Evolutionary conservation across 2,888 invertebrate species (phyloP), one percentile per base, ranked within the genome.

Genomic region (Agrilus cyanescens): DNA sequence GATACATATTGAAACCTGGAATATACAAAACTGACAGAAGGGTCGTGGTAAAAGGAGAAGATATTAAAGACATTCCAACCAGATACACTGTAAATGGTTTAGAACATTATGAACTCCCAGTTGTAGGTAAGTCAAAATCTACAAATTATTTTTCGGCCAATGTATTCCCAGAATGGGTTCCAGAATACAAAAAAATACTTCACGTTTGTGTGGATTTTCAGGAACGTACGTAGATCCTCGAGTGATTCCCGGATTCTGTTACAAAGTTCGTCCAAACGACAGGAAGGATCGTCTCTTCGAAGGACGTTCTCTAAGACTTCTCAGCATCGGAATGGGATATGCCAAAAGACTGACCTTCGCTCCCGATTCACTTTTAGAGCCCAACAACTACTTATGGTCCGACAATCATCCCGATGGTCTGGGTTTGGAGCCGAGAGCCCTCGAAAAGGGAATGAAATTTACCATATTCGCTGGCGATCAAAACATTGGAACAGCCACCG

Each of bases 351-450:
- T 85, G 45, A 82, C 82, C 2, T 85, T 85, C 65, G 72, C 76
- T 53, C 78, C 82, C 0, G 76, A 80, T 49, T 72, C 73, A 3
- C 62, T 74, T 14, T 68, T 76, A 41, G 63, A 67, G 12, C 75
- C 77, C 3, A 71, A 78, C 50, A 81, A 82, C 62, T 82, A 76
- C 60, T 78, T 85, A 65, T 85, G 84, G 83, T 83, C 83, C 16
- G 85, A 85, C 63, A 82, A 78, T 32, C 78, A 80, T 52, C 76
- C 81, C 4, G 80, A 81, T 55, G 84, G 85, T 31, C 67, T 79
- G 45, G 84, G 82, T 38, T 69, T 81, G 58, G 80, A 81, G 59
- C 71, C 79, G 2, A 71, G 79, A 36, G 82, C 80, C 6, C 73
- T 82, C 30, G 72, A 74, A 48, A 75, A 75, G 31, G 78, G 78